phyloP scores from a whole-genome alignment of 2,888 invertebrate genomes.

The Bhutanitis thaidina region DNA sequence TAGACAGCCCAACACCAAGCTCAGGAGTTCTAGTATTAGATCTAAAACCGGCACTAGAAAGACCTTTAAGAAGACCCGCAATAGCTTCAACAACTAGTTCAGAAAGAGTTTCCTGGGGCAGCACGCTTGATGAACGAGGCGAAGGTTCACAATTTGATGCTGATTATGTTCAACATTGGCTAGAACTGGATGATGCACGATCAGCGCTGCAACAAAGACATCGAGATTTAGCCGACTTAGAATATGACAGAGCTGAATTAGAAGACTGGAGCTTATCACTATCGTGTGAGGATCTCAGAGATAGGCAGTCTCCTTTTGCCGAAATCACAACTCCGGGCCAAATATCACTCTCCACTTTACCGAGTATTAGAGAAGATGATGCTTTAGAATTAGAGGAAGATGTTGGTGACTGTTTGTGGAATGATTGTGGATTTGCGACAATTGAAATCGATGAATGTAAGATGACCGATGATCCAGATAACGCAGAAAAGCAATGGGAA shows the following conservation, averaged over 20 bases:
- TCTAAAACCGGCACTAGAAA: conserved; percentile 77
- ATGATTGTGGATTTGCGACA: conserved; percentile 85
- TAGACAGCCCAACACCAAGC: conserved; percentile 81
- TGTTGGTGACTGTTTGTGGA: conserved; percentile 87
- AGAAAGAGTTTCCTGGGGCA: conserved; percentile 80
- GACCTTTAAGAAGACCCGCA: conserved; percentile 80
- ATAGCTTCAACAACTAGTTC: conserved; percentile 74
- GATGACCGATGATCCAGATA: conserved; percentile 64
- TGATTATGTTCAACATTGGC: conserved; percentile 88
- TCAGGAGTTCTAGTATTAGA: conserved; percentile 82
- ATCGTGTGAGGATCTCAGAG: conserved; percentile 84
- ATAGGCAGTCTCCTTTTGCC: conserved; percentile 72
- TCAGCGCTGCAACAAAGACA: conserved; percentile 84
- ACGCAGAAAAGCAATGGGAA: conserved; percentile 83
- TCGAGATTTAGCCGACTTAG: conserved; percentile 84
- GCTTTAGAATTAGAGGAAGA: conserved; percentile 86
- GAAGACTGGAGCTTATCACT: conserved; percentile 89
- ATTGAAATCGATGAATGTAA: conserved; percentile 84
- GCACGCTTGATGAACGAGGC: conserved; percentile 77
- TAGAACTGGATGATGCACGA: conserved; percentile 85
- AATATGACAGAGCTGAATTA: conserved; percentile 87
- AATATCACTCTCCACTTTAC: conserved; percentile 82
- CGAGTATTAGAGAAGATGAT: conserved; percentile 87
- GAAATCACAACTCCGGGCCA: conserved; percentile 81
- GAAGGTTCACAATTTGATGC: conserved; percentile 83